Base-by-base conservation (phyloP, 1,140 invertebrate species). In the Dreissena rostriformis region DNA sequence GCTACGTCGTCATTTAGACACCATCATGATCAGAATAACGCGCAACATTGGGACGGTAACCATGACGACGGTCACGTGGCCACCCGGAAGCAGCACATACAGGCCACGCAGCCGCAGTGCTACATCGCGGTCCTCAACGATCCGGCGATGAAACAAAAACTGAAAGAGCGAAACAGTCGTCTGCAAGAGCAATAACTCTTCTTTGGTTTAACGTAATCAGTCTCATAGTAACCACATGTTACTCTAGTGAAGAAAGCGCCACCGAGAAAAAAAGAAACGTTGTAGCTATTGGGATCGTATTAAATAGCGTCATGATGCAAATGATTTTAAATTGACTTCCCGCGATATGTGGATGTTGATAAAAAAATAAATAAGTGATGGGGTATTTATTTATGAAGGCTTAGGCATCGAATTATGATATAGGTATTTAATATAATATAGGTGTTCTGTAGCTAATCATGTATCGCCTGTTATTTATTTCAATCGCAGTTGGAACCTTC, bases 131-230 rank as follows among this genome's bases (percentile, higher is more conserved):
- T 82, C 11, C 49, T 82, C 19, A 82, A 82, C 57, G 80, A 82
- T 28, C 80, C 80, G 11, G 80, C 80, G 1, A 82, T 82, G 80
- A 82, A 82, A 82, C 61, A 82, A 71, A 82, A 74, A 66, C 51
- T 82, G 6, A 66, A 74, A 68, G 80, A 82, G 75, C 55, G 80
- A 82, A 82, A 75, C 24, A 82, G 55, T 66, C 80, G 80, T 2
- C 49, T 82, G n/a, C 80, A 82, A 51, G 71, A 82, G n/a, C 57
- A 77, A 24, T 77, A 24, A 77, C 24, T 22, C 0, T 22, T 8
- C n/a, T 19, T 29, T 67, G 24, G 7, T 15, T 6, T 67, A 67
- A 7, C 11, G 39, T 65, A 5, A 67, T 39, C 61, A 26, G n/a
- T 24, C 51, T 24, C 29, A 65, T 75, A 28, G 61, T 39, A 53